A percentile compares a stretch with the other conserved stretches of the same genome.
Evolutionary conservation across 2,797 vertebrate species (phyloP).

Genomic region (Champsocephalus esox): DNA sequence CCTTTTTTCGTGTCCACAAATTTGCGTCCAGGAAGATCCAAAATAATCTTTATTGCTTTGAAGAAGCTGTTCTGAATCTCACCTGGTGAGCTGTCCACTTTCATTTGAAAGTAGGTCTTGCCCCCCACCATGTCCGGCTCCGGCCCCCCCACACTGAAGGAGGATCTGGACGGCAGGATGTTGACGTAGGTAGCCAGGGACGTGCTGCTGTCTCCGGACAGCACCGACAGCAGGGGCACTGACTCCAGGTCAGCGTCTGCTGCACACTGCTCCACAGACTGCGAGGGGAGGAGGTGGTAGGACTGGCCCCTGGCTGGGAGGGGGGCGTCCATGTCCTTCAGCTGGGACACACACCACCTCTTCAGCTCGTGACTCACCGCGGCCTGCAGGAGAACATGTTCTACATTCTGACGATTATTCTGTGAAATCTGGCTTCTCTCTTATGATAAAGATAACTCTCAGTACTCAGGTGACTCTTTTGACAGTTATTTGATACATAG

Average conservation of each 20-base stretch:
- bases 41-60: not conserved
- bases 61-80: not conserved
- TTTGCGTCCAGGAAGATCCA: too few species aligned
- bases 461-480: not conserved
- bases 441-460: not conserved
- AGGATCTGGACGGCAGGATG: conserved; percentile 48
- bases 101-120: conserved; percentile 74
- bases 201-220: conserved; percentile 71
- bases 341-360: conserved; percentile 89
- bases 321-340: conserved; percentile 86
- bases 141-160: conserved; percentile 14
- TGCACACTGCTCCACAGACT: conserved; percentile 83
- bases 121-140: conserved; percentile 63
- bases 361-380: conserved; percentile 87
- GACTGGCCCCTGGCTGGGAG: conserved; percentile 81
- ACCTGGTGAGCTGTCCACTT: conserved; percentile 72
- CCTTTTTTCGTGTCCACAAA: too few species aligned
- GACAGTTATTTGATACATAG: not conserved
- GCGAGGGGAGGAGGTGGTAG: conserved; percentile 67
- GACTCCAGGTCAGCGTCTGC: conserved; percentile 72
- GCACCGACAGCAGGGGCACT: conserved; percentile 61
- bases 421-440: not conserved
- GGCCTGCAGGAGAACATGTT: conserved; percentile 66
- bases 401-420: not conserved
- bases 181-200: conserved; percentile 80